Conservation (phyloP, 2,113 vertebrate genomes). For the Sylvia atricapilla region DNA sequence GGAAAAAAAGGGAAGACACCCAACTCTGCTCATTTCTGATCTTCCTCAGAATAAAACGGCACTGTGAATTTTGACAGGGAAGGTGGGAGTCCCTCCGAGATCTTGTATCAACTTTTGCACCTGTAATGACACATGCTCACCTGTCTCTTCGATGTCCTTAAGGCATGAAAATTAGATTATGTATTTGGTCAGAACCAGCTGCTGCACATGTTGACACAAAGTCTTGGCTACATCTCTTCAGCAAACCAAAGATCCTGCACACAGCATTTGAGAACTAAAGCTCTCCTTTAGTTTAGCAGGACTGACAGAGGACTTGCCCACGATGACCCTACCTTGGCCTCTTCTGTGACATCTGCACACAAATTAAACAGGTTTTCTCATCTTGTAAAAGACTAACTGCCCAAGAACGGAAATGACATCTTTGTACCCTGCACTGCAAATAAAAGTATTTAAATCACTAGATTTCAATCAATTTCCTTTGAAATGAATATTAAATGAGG, state of each 20-base stretch:
- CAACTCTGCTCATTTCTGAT: background rate
- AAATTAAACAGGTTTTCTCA: fast-evolving
- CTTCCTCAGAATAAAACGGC: fast-evolving
- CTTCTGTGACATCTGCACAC: background rate
- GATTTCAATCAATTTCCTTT: background rate
- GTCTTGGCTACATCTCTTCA: background rate
- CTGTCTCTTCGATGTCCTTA: background rate
- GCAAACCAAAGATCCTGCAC: background rate
- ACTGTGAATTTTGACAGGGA: background rate
- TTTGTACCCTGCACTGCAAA: background rate
- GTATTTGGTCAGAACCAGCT: background rate
- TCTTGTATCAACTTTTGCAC: fast-evolving
- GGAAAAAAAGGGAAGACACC: fast-evolving
- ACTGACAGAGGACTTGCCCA: no score
- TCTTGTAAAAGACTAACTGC: background rate
- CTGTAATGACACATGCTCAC: fast-evolving
- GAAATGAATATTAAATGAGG: background rate
- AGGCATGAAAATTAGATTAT: fast-evolving
- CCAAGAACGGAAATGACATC: fast-evolving
- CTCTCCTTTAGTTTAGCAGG: background rate
- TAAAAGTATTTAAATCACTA: background rate
- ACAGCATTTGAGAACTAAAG: fast-evolving
- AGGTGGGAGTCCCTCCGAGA: fast-evolving
- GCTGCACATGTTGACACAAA: fast-evolving
- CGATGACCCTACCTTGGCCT: fast-evolving